Percentiles rank a stretch among this genome's conserved stretches.
Evolutionary conservation across 2,113 vertebrate species (phyloP).

Genomic region (Anguilla japonica): DNA sequence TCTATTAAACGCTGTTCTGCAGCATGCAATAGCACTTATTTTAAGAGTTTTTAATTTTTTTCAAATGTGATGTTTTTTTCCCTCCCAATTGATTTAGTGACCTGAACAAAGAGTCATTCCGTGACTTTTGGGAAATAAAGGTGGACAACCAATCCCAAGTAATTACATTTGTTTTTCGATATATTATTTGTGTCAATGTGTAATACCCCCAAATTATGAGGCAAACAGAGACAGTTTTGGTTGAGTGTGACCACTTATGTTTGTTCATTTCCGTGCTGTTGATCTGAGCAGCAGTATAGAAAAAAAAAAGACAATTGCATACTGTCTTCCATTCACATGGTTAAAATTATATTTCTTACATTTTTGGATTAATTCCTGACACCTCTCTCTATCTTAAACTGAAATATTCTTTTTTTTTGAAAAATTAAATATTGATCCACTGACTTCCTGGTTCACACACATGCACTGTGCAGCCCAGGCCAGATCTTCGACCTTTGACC

Average conservation of each 20-base stretch:
- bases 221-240: not conserved
- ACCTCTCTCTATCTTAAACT: not conserved
- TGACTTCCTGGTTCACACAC: not conserved
- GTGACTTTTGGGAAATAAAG: not conserved
- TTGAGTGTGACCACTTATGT: too few relatives aligned
- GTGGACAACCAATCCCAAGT: not conserved
- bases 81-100: not conserved
- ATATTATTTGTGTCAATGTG: not conserved
- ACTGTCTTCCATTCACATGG: not conserved
- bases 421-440: not conserved
- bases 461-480: not conserved
- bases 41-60: not conserved
- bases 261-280: too few relatives aligned
- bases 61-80: too few relatives aligned
- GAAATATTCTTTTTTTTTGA: not conserved
- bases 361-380: not conserved
- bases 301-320: not conserved
- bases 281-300: too few relatives aligned
- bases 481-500: not conserved
- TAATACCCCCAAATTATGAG: not conserved
- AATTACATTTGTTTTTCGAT: not conserved
- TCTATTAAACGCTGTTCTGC: not conserved
- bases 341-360: not conserved
- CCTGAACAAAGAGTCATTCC: not conserved
- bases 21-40: too few relatives aligned